Conservation (phyloP, 1,140 invertebrate genomes). For the Oreohelix idahoensis region DNA sequence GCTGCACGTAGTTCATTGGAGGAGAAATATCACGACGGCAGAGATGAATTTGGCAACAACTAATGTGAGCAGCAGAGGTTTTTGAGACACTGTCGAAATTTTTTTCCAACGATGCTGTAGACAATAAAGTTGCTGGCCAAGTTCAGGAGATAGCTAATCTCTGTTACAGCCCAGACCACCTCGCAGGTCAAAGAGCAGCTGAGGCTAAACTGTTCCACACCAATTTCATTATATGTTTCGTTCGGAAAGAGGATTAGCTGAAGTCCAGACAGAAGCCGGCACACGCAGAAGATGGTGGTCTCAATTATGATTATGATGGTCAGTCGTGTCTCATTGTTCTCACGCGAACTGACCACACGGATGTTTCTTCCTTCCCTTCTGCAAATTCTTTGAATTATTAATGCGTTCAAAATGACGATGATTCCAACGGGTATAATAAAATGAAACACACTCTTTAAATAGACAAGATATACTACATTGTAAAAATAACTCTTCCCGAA, state of each 20-base stretch:
- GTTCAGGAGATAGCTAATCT: conserved; percentile 80
- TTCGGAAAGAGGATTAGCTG: conserved; percentile 42
- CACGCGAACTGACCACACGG: too few relatives aligned
- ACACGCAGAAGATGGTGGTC: conserved; percentile 50
- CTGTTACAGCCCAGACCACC: conserved; percentile 57
- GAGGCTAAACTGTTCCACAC: conserved; percentile 7
- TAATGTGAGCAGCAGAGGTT: background rate
- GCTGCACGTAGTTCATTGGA: too few relatives aligned
- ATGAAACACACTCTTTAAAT: conserved; percentile 42
- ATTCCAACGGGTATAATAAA: conserved; percentile 41
- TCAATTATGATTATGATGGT: too few relatives aligned
- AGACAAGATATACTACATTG: conserved; percentile 47
- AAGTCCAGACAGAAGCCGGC: conserved; percentile 43
- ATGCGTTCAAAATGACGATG: conserved; percentile 38
- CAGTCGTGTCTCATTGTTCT: too few relatives aligned
- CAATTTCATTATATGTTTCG: background rate
- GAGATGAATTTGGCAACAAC: too few relatives aligned
- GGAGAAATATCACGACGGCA: too few relatives aligned
- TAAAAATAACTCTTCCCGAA: conserved; percentile 42
- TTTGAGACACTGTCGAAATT: conserved; percentile 81
- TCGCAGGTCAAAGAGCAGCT: conserved; percentile 31
- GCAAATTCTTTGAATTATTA: conserved; percentile 36
- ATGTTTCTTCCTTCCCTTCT: background rate
- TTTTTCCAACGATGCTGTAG: conserved; percentile 96
- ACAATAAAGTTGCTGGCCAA: conserved; percentile 79